A percentile compares a stretch with the other conserved stretches of the same genome.
phyloP scores from a whole-genome alignment of 2,888 invertebrate species.

The Heliconius sara region DNA sequence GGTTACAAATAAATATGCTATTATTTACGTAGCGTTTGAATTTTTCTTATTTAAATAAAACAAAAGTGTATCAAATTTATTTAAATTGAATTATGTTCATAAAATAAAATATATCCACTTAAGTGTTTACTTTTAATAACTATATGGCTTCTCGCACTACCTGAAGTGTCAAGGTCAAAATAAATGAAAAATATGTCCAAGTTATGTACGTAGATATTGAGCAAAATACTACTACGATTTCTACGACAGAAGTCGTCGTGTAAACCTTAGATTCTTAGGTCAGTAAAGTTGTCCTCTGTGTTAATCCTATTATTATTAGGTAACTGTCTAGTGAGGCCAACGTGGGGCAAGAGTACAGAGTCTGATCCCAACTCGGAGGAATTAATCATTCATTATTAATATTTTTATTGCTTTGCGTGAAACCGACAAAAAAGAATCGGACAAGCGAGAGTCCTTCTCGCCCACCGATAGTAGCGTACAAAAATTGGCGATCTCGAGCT shows the following conservation, averaged over 20 bases:
- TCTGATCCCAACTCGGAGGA: no score
- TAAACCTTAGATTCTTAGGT: background rate
- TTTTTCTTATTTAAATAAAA: background rate
- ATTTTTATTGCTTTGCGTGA: no score
- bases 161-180: conserved; percentile 25
- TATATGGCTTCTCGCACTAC: conserved; percentile 38
- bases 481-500: no score
- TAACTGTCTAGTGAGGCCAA: background rate
- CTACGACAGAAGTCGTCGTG: background rate
- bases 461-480: no score
- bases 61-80: background rate
- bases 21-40: background rate
- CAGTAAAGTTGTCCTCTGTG: background rate
- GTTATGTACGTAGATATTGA: background rate
- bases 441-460: no score
- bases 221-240: background rate
- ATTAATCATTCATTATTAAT: no score
- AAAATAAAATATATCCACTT: conserved; percentile 41
- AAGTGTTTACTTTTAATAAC: conserved; percentile 32
- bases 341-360: no score
- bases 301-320: background rate
- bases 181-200: conserved; percentile 2
- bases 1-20: background rate
- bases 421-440: no score
- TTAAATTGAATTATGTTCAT: conserved; percentile 22